These are phyloP conservation scores for Linnaemya vulpina DNA, from an alignment of 2,888 invertebrate genomes.

Conservation along the genomic window DNA sequence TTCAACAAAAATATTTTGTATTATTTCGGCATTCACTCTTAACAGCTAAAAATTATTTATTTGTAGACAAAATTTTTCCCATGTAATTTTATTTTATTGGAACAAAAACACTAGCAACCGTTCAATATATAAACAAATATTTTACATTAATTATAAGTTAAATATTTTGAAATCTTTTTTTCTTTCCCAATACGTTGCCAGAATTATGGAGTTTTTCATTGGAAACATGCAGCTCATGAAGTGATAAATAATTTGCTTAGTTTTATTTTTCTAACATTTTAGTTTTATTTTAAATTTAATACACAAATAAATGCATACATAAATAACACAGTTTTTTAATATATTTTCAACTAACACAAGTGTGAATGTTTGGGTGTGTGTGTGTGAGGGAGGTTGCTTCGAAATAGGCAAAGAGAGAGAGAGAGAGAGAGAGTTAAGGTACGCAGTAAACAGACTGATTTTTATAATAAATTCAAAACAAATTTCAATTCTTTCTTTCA, in stretches of 20 bases:
- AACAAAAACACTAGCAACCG: slow-evolving; percentile 8
- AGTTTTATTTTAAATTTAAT: slow-evolving; percentile 1
- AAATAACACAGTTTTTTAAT: slow-evolving; percentile 16
- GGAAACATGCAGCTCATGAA: slow-evolving; percentile 41
- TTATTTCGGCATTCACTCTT: slow-evolving; percentile 22
- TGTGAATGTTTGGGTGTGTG: not conserved
- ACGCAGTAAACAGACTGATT: not conserved
- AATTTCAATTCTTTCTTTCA: too few relatives aligned
- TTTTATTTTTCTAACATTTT: slow-evolving; percentile 1
- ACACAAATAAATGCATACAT: slow-evolving; percentile 39
- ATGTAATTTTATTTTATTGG: not conserved
- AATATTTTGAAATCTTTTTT: not conserved
- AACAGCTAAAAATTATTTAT: slow-evolving; percentile 4
- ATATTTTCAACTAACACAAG: slow-evolving; percentile 28
- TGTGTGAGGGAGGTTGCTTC: not conserved
- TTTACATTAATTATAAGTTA: slow-evolving; percentile 32
- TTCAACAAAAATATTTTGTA: not conserved
- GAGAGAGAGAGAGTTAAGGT: not conserved
- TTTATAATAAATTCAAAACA: too few relatives aligned
- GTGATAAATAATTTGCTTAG: slow-evolving; percentile 32
- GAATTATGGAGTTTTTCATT: not conserved
- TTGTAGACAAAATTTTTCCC: slow-evolving; percentile 4
- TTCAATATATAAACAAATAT: slow-evolving; percentile 32
- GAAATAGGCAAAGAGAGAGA: not conserved
- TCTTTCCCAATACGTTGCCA: slow-evolving; percentile 15